A percentile compares a stretch with the other conserved stretches of the same genome.
phyloP scores from a whole-genome alignment of 1,140 invertebrate genomes.

The Orussus abietinus region DNA sequence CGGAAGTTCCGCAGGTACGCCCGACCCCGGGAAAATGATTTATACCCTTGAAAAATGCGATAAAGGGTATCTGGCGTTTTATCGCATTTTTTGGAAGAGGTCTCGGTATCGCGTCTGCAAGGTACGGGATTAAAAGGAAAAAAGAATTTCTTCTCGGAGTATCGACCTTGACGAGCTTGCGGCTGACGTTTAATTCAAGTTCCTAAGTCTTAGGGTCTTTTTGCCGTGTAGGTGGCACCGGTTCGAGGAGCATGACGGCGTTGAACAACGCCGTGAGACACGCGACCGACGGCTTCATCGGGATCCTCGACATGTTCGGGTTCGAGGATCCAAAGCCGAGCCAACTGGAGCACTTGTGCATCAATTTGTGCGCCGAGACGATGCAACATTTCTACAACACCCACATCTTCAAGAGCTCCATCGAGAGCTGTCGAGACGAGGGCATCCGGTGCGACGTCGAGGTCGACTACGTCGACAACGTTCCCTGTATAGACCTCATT shows the following conservation, averaged over 20 bases:
- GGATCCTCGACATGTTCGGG: slow-evolving; percentile 93
- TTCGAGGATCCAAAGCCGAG: slow-evolving; percentile 89
- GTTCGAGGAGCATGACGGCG: slow-evolving; percentile 86
- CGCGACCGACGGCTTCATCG: slow-evolving; percentile 93
- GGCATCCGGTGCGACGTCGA: slow-evolving; percentile 87
- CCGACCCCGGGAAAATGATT: too few species aligned
- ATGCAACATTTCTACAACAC: slow-evolving; percentile 98
- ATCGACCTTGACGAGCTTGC: too few species aligned
- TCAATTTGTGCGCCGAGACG: slow-evolving; percentile 92
- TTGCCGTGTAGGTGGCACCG: slow-evolving; percentile 62
- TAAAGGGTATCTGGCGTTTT: too few species aligned
- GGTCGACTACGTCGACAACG: slow-evolving; percentile 93
- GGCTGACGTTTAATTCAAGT: too few species aligned
- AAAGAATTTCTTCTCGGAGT: too few species aligned
- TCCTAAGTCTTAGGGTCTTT: too few species aligned
- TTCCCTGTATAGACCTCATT: slow-evolving; percentile 92
- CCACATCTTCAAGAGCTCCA: slow-evolving; percentile 91
- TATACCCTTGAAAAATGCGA: too few species aligned
- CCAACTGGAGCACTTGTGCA: slow-evolving; percentile 89
- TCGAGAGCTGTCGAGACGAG: slow-evolving; percentile 90
- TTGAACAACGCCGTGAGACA: slow-evolving; percentile 88
- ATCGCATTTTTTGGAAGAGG: too few species aligned
- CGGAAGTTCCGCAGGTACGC: slow-evolving; percentile 62
- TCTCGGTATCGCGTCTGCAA: too few species aligned
- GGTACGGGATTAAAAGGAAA: too few species aligned